phyloP scores from a whole-genome alignment of 1,140 invertebrate species.

The Apis florea region DNA sequence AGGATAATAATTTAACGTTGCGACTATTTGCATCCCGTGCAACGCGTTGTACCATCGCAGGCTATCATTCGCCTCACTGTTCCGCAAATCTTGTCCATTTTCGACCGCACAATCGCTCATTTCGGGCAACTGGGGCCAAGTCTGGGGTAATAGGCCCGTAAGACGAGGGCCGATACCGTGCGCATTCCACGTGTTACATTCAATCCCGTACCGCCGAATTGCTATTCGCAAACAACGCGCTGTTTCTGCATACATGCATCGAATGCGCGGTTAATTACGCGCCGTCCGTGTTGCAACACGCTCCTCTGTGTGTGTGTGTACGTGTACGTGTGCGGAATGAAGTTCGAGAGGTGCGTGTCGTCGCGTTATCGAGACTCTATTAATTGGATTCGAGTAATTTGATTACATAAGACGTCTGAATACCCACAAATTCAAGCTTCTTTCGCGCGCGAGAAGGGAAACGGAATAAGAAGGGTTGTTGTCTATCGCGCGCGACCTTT shows the following conservation, averaged over 20 bases:
- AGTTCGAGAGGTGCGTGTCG: background rate
- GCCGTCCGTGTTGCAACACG: background rate
- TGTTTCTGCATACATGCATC: constrained; percentile 52
- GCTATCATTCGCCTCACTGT: background rate
- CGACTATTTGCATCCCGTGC: background rate
- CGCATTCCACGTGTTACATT: constrained; percentile 48
- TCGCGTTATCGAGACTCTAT: constrained; percentile 59
- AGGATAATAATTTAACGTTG: no score
- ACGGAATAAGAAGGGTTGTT: background rate
- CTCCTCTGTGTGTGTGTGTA: background rate
- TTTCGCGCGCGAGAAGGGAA: background rate
- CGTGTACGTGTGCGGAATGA: no score
- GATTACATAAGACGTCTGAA: constrained; percentile 68
- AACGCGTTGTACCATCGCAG: background rate
- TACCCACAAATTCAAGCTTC: constrained; percentile 63
- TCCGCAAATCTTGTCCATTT: constrained; percentile 31
- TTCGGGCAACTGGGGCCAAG: constrained; percentile 12
- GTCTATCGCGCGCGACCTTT: background rate
- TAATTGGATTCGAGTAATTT: constrained; percentile 74
- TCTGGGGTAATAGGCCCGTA: background rate
- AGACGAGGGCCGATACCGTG: constrained; percentile 33
- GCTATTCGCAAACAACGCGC: constrained; percentile 60
- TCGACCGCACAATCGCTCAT: constrained; percentile 25
- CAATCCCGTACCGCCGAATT: constrained; percentile 57
- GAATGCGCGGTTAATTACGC: constrained; percentile 56